These are phyloP conservation scores for Pardalotus punctatus DNA, from an alignment of 2,113 vertebrate species.

Conservation along the genomic window DNA sequence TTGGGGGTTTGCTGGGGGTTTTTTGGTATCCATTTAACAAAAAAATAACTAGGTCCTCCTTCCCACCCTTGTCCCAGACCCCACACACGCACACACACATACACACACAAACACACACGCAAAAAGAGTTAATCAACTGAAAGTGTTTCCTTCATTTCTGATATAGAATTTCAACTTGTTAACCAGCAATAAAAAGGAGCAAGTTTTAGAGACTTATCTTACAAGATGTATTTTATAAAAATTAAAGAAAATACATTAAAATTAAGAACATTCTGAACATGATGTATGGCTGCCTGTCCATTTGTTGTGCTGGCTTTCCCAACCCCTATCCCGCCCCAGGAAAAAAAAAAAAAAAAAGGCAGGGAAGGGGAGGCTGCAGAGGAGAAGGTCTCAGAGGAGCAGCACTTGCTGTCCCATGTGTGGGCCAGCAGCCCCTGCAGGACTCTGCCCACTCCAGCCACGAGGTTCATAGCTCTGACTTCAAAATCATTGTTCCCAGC, in stretches of 20 bases:
- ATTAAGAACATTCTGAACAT: conserved; percentile 73
- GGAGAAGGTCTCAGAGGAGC: not conserved
- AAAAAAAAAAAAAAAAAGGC: too few relatives aligned
- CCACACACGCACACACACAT: not conserved
- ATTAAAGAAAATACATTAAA: conserved; percentile 78
- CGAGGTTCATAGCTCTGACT: not conserved
- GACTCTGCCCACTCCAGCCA: not conserved
- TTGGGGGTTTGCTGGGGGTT: not conserved
- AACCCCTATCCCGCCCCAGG: accelerated
- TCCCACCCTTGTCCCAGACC: conserved; percentile 12
- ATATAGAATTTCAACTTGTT: conserved; percentile 73
- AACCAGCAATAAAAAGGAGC: conserved; percentile 76
- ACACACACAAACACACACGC: not conserved
- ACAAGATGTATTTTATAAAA: conserved; percentile 80
- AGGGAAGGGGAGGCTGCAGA: not conserved
- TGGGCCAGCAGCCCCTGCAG: not conserved
- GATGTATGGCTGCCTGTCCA: not conserved
- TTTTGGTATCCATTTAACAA: conserved; percentile 64
- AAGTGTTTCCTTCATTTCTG: conserved; percentile 73
- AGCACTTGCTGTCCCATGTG: not conserved
- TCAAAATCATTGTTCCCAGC: not conserved
- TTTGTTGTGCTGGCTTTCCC: not conserved
- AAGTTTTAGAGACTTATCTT: conserved; percentile 76
- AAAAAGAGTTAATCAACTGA: conserved; percentile 72
- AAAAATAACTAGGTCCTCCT: conserved; percentile 64